These are phyloP conservation scores for Theristus sp. DNA, from an alignment of 2,888 invertebrate species.

Conservation along the genomic window DNA sequence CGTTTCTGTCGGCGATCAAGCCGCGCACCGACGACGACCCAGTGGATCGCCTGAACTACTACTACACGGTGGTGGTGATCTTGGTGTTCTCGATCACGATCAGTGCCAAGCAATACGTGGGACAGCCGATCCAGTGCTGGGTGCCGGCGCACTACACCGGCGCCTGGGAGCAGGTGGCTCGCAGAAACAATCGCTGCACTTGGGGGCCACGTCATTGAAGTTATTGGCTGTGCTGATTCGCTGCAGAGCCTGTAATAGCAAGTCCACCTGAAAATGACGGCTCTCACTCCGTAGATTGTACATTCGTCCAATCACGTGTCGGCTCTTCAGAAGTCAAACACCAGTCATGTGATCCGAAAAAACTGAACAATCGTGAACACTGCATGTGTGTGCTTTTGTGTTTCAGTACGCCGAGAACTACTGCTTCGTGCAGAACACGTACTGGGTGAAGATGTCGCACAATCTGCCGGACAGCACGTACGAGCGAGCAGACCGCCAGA, in stretches of 20 bases:
- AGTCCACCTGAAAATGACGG: too few relatives aligned
- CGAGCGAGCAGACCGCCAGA: slow-evolving; percentile 2
- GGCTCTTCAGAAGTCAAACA: too few relatives aligned
- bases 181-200: too few relatives aligned
- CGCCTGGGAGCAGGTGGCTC: slow-evolving; percentile 8
- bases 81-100: slow-evolving; percentile 32
- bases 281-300: too few relatives aligned
- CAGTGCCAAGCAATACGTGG: slow-evolving; percentile 36
- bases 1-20: slow-evolving; percentile 6
- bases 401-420: slow-evolving; percentile 8
- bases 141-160: slow-evolving; percentile 8
- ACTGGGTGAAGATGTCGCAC: slow-evolving; percentile 1
- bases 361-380: too few relatives aligned
- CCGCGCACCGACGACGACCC: slow-evolving; percentile 28
- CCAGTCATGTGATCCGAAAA: too few relatives aligned
- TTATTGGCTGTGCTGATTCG: too few relatives aligned
- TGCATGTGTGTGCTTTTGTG: too few relatives aligned
- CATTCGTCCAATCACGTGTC: too few relatives aligned
- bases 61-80: slow-evolving; percentile 32
- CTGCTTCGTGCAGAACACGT: slow-evolving; percentile 9
- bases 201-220: too few relatives aligned
- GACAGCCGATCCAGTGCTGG: slow-evolving; percentile 35
- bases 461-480: not conserved
- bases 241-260: too few relatives aligned
- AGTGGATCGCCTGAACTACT: slow-evolving; percentile 34